These are phyloP conservation scores for Steinernema khuongi DNA, from an alignment of 1,140 invertebrate species.

Conservation along the genomic window DNA sequence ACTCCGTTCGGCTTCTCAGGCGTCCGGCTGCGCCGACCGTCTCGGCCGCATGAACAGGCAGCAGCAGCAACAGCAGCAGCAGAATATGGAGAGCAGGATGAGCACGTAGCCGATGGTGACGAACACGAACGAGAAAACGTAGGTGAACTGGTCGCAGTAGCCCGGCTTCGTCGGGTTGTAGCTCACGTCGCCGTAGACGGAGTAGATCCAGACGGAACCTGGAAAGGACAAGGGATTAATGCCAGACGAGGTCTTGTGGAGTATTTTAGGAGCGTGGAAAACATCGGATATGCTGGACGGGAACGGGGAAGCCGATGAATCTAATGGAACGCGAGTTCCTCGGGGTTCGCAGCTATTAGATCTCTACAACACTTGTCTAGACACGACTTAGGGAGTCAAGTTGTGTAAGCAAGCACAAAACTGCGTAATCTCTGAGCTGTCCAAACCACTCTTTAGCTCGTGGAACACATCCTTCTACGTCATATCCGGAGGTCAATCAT, in stretches of 20 bases:
- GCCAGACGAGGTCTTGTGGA: background rate
- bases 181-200: conserved; percentile 20
- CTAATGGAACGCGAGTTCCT: too few relatives aligned
- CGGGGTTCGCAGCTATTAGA: too few relatives aligned
- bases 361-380: too few relatives aligned
- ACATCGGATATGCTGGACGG: background rate
- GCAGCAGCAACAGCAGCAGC: conserved; percentile 33
- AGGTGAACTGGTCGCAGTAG: conserved; percentile 35
- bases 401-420: too few relatives aligned
- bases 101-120: conserved; percentile 28
- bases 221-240: conserved; percentile 26
- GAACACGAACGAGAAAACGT: conserved; percentile 36
- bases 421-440: too few relatives aligned
- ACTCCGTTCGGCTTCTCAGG: background rate
- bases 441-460: too few relatives aligned
- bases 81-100: conserved; percentile 26
- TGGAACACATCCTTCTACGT: too few relatives aligned
- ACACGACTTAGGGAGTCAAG: too few relatives aligned
- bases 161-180: background rate
- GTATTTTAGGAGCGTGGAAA: background rate
- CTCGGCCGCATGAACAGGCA: conserved; percentile 25
- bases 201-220: conserved; percentile 34
- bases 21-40: background rate
- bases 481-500: too few relatives aligned
- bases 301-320: too few relatives aligned